Evolutionary conservation across 2,797 vertebrate species (phyloP).

Genomic region (Taeniopygia guttata): DNA sequence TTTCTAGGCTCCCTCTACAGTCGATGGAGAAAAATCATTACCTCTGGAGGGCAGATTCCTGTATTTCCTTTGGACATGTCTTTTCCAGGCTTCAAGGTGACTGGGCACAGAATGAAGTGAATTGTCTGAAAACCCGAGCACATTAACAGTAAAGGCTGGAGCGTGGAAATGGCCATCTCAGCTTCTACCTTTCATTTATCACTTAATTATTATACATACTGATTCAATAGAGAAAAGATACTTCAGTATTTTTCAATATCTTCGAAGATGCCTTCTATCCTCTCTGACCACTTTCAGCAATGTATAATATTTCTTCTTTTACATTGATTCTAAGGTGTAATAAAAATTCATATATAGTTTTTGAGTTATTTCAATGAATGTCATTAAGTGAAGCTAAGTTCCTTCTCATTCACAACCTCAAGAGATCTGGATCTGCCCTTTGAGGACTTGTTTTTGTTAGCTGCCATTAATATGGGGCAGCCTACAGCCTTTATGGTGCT

Average conservation of each 20-base stretch:
- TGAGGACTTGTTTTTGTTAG: neutral
- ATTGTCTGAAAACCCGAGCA: neutral
- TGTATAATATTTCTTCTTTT: neutral
- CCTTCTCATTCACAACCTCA: neutral
- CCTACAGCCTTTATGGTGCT: neutral
- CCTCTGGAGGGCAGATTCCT: neutral
- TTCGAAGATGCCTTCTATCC: neutral
- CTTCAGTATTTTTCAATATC: neutral
- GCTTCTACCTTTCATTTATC: neutral
- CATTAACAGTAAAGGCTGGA: neutral
- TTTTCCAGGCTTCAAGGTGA: neutral
- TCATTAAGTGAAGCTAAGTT: neutral
- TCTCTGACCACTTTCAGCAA: neutral
- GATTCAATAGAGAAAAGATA: neutral
- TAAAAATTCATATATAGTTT: neutral
- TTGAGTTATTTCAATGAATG: neutral
- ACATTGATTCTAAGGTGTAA: neutral
- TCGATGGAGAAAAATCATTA: neutral
- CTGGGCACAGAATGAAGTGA: neutral
- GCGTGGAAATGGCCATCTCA: neutral
- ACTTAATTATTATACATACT: neutral
- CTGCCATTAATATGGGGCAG: neutral
- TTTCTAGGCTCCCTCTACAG: conserved; percentile 62
- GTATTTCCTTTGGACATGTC: neutral
- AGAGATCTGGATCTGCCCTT: neutral